phyloP scores from a whole-genome alignment of 2,113 vertebrate genomes.

The Tonatia bakeri region DNA sequence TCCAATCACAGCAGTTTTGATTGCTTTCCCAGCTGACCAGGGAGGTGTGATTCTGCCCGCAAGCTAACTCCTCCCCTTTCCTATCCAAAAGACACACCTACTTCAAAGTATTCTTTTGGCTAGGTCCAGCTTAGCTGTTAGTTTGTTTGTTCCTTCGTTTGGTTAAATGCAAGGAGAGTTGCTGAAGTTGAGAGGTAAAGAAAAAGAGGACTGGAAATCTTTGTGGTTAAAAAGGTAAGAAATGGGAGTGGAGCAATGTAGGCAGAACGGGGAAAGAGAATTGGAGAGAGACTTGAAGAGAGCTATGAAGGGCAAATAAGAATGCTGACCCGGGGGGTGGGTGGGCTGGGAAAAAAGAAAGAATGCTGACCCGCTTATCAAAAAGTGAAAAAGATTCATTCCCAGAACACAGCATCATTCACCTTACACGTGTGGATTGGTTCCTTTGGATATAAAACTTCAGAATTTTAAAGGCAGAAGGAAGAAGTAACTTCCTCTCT shows the following conservation, averaged over 20 bases:
- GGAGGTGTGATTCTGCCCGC: neutral
- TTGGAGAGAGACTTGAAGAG: neutral
- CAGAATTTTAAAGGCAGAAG: neutral
- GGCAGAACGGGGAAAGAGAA: neutral
- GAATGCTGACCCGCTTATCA: neutral
- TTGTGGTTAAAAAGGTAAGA: slow-evolving; percentile 12
- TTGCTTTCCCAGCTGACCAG: slow-evolving; percentile 50
- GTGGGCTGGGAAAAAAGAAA: too few species aligned
- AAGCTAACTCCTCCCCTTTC: slow-evolving; percentile 57
- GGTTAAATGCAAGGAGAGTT: neutral
- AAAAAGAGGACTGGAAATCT: neutral
- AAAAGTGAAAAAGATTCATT: neutral
- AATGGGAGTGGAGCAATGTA: neutral
- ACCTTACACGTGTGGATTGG: neutral
- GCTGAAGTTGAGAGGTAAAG: neutral
- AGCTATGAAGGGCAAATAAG: neutral
- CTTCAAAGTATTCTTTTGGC: neutral
- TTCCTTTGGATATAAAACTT: neutral
- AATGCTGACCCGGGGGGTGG: neutral
- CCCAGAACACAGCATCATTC: neutral
- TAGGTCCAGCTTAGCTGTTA: neutral
- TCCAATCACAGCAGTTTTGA: slow-evolving; percentile 53
- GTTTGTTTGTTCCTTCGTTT: neutral
- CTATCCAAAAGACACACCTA: slow-evolving; percentile 45
- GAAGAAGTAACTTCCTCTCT: neutral